Evolutionary conservation across 2,797 vertebrate species (phyloP).

Genomic region (Semotilus atromaculatus): DNA sequence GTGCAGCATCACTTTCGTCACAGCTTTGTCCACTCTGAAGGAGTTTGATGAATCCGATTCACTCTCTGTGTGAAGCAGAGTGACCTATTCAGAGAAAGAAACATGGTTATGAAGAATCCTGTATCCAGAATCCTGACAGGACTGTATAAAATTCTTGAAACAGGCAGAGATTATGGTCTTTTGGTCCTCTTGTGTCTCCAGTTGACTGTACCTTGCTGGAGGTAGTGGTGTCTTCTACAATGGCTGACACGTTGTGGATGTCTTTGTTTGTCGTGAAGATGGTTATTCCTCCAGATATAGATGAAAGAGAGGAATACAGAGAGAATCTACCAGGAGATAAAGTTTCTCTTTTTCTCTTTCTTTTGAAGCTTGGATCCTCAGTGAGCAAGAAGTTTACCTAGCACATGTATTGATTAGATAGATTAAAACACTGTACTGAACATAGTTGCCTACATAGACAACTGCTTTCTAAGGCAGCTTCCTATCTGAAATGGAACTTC

Average conservation of each 20-base stretch:
- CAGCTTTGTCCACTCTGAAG: conserved; percentile 82
- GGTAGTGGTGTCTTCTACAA: conserved; percentile 81
- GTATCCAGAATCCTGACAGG: not conserved
- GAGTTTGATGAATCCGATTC: conserved; percentile 63
- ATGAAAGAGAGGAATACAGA: conserved; percentile 81
- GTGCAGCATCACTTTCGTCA: conserved; percentile 77
- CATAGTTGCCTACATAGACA: not conserved
- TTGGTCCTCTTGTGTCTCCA: not conserved
- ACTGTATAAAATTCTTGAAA: not conserved
- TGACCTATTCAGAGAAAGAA: conserved; percentile 76
- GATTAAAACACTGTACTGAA: not conserved
- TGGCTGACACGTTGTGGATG: conserved; percentile 79
- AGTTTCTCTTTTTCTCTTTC: conserved; percentile 65
- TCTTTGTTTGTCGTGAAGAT: conserved; percentile 85
- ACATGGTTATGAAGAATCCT: not conserved
- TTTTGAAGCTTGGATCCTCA: conserved; percentile 76
- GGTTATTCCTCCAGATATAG: conserved; percentile 85
- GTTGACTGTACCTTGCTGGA: conserved; percentile 72
- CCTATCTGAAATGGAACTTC: not conserved
- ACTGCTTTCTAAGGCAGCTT: not conserved
- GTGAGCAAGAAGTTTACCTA: conserved; percentile 90
- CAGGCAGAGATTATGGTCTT: not conserved
- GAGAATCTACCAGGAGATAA: conserved; percentile 82
- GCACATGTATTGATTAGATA: not conserved
- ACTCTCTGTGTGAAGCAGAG: conserved; percentile 79